Evolutionary conservation across 2,113 vertebrate species (phyloP), one percentile per base, ranked within the genome.

Genomic region (Aplodontia rufa): DNA sequence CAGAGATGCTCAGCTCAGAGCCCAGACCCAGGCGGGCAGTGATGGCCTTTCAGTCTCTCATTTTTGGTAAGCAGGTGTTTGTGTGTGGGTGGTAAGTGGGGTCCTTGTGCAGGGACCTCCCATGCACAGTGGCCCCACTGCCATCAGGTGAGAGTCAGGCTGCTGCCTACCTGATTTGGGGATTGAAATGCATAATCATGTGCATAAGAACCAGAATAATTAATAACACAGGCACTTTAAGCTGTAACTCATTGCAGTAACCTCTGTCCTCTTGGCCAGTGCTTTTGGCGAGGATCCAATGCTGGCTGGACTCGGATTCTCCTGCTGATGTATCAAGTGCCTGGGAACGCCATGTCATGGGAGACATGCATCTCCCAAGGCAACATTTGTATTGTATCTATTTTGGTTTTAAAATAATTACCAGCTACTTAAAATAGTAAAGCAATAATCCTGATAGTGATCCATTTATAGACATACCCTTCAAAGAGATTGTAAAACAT

Each of bases 401-500:
- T 75, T 53, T 58, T 74, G 55, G 68, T 64, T 96, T 91, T 89
- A 86, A 86, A 92, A 71, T 72, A 64, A 93, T 75, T 79, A 78
- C 74, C 47, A n/a, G 26, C 17, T 16, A 81, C 72, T 94, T 80
- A 72, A 94, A 92, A 68, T 64, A 85, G 79, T 12, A 55, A 81
- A 32, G 47, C 62, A 6, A 37, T 88, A 32, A n/a, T 47, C 42
- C 8, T 51, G 26, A 37, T 4, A 19, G 78, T 22, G 75, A 75
- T 22, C 58, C 22, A 0, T 62, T 62, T 13, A 24, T 37, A 90
- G 40, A 66, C 24, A 11, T n/a, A 16, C 62, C 24, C 55, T 97
- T 24, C 11, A 12, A 80, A 90, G 93, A 96, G 98, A 96, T 83
- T 84, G 92, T 90, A 94, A 91, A 96, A 91, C 92, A 71, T 94